Conservation (phyloP, 2,888 invertebrate genomes). For the Lepetodrilus schrolli region DNA sequence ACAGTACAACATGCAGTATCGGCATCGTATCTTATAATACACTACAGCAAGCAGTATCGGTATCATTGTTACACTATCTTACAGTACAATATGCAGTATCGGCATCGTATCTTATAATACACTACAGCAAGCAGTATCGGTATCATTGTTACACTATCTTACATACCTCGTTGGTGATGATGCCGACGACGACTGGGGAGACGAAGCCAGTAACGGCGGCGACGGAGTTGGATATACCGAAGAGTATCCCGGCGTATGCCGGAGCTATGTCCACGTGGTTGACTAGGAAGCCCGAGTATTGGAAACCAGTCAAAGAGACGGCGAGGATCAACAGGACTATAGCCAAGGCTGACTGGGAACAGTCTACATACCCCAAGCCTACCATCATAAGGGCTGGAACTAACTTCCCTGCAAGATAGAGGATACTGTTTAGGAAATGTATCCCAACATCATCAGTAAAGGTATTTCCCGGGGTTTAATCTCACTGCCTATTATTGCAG, state of each 20-base stretch:
- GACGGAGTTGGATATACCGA: conserved; percentile 74
- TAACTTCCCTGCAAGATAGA: conserved; percentile 60
- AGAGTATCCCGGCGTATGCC: conserved; percentile 72
- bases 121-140: too few relatives aligned
- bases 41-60: too few relatives aligned
- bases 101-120: too few relatives aligned
- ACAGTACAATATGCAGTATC: too few relatives aligned
- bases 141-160: too few relatives aligned
- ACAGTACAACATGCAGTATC: too few relatives aligned
- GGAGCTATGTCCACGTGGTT: conserved; percentile 76
- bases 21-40: too few relatives aligned
- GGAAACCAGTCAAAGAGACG: conserved; percentile 67
- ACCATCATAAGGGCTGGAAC: conserved; percentile 69
- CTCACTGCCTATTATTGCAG: too few relatives aligned
- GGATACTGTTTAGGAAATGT: too few relatives aligned
- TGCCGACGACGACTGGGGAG: conserved; percentile 70
- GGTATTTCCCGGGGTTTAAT: too few relatives aligned
- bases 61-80: too few relatives aligned
- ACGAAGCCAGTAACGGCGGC: conserved; percentile 74
- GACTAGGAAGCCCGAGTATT: conserved; percentile 73
- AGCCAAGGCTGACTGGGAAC: conserved; percentile 63
- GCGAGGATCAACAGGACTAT: conserved; percentile 67
- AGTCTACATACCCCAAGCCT: conserved; percentile 70
- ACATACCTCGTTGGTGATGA: conserved; percentile 63
- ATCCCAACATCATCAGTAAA: too few relatives aligned